A percentile compares a stretch with the other conserved stretches of the same genome.
Conservation (phyloP, 2,113 vertebrate species). For the Octodon degus region DNA sequence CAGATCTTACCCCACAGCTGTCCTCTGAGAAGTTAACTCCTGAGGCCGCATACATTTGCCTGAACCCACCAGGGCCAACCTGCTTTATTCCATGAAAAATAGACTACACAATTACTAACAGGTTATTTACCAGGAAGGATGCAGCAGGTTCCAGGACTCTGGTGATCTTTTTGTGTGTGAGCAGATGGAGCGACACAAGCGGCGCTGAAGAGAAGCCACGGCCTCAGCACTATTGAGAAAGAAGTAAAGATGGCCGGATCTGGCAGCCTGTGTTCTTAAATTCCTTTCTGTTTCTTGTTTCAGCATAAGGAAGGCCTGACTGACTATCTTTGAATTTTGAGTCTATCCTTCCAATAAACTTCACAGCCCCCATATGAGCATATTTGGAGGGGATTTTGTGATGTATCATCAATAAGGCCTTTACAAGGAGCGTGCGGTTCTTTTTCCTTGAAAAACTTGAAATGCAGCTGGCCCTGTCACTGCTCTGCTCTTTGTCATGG, state of each 20-base stretch:
- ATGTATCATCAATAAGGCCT: neutral
- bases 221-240: neutral
- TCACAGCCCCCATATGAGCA: neutral
- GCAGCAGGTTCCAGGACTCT: neutral
- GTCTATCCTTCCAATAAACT: neutral
- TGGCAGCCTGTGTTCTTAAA: neutral
- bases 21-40: neutral
- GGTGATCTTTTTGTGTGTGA: neutral
- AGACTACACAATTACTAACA: neutral
- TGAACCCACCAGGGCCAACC: neutral
- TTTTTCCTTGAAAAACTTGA: constrained; percentile 71
- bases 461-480: constrained; percentile 61
- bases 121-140: neutral
- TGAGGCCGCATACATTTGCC: neutral
- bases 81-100: neutral
- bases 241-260: neutral
- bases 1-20: neutral
- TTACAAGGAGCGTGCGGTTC: neutral
- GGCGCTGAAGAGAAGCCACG: neutral
- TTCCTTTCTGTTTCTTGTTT: neutral
- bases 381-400: neutral
- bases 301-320: neutral
- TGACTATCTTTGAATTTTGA: neutral
- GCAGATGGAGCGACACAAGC: neutral
- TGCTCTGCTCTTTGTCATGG: constrained; percentile 54